Base-by-base conservation (phyloP, 2,888 invertebrate species). In the Cheilosia vernalis region DNA sequence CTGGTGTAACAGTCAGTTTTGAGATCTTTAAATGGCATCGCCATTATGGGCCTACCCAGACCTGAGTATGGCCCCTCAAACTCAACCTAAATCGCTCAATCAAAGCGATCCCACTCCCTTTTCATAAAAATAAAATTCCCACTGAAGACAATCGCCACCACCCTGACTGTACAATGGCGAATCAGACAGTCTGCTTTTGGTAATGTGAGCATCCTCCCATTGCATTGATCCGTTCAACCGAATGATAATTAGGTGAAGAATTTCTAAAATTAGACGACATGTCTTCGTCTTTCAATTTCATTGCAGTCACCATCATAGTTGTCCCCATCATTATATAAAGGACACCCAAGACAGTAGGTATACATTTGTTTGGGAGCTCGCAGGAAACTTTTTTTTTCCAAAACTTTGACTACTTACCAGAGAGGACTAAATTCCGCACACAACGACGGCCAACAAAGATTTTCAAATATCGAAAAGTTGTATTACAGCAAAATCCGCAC, bases 391-490 rank as follows among this genome's bases (percentile, higher is more conserved):
- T 47, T 55, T 55, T 63, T 70, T 27, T 27, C 4, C 21, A 33
- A 40, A 70, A 70, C 58, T 70, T 72, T 15, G 17, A 17, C 60
- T n/a, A 27, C 17, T 13, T n/a, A n/a, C 33, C 10, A 61, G 42
- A 33, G 15, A 24, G 42, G 40, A 70, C 21, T 33, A 56, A 40
- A 60, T 51, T 42, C 30, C 15, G 44, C 27, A 30, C 2, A 37
- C 19, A 47, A 47, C 17, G 10, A 37, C 7, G 17, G 40, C 40
- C 37, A 49, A 30, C 30, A 51, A 66, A 67, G 49, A 49, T 66
- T 66, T 76, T 60, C 66, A 55, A 67, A 67, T 60, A 76, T 76
- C 76, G 66, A 66, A 67, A 76, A 76, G 76, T 76, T 61, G 53
- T 61, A 66, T 66, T 67, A 67, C 56, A 76, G 66, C 27, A 21